Base-by-base conservation (phyloP, 2,797 vertebrate genomes). In the Vespertilio murinus region DNA sequence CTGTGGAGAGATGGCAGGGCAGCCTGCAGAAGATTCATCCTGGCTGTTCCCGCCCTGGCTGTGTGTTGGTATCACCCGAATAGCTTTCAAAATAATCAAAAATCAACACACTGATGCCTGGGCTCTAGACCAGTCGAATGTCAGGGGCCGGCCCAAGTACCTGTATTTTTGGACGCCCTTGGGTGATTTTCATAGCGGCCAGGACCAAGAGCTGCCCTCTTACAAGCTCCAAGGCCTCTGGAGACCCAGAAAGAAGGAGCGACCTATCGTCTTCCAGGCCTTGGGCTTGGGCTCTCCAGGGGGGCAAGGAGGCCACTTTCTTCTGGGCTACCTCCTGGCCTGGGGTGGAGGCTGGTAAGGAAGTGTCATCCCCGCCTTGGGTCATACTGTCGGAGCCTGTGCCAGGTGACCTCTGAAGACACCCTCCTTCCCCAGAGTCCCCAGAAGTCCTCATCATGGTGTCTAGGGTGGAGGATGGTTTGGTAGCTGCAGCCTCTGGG, bases 61-160 rank as follows among this genome's bases (percentile, higher is more conserved):
- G 2, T 3, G 10, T 22, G 6, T 22, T 30, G 35, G 10, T 70
- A 20, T 65, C 67, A 47, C 12, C 38, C 14, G 35, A 71, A 30
- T 30, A 65, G 56, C 64, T 94, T 91, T 61, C 18, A 61, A 94
- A 90, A 92, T 3, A 90, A 64, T 30, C 10, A 9, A 65, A 94
- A 71, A 1, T 12, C 28, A 47, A 91, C 82, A 40, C 8, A 25
- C 20, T 38, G 18, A 59, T 69, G 25, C 35, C 47, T 45, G n/a
- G 6, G 33, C 20, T 83, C 49, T 38, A n/a, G 12, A 86, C 25
- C 9, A 79, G 12, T 73, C 22, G 1, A 17, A 18, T 77, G 6
- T 42, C 40, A 8, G 79, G 47, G 45, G 64, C n/a, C 3, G 14
- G 35, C n/a, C n/a, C 33, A 40, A 71, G 42, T 33, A 17, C 23